These are phyloP conservation scores for Agrilus planipennis DNA, from an alignment of 1,140 invertebrate species.

Conservation along the genomic window DNA sequence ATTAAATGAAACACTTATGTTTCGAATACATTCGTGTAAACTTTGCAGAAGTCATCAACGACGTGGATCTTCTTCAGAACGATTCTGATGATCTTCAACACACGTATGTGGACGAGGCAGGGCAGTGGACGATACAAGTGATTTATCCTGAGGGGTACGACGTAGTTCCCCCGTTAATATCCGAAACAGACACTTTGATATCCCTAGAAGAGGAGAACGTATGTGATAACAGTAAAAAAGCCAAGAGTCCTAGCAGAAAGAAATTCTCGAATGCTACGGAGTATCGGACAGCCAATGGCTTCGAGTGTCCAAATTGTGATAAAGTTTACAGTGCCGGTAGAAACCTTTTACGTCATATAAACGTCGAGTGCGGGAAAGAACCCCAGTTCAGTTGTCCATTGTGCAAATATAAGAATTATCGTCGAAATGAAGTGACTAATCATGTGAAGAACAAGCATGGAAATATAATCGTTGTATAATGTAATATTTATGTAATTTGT, in stretches of 20 bases:
- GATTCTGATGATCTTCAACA: constrained; percentile 9
- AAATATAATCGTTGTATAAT: no score
- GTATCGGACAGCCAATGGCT: no score
- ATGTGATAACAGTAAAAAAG: no score
- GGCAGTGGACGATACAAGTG: constrained; percentile 22
- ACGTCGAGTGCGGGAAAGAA: constrained; percentile 40
- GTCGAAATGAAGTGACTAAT: constrained; percentile 1
- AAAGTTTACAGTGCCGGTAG: constrained; percentile 43
- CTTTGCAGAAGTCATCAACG: no score
- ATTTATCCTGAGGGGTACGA: constrained; percentile 18
- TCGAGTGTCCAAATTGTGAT: constrained; percentile 42
- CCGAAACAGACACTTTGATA: constrained; percentile 14
- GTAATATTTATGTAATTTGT: no score
- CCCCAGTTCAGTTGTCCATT: constrained; percentile 39
- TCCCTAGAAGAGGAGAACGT: background rate
- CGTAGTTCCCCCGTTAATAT: constrained; percentile 8
- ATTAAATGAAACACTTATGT: no score
- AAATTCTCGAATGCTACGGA: no score
- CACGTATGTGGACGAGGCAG: constrained; percentile 9
- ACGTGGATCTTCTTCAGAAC: no score
- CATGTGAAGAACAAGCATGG: constrained; percentile 4
- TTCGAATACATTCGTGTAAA: no score
- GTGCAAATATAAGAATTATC: constrained; percentile 3
- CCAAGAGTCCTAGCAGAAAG: no score
- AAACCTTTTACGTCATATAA: constrained; percentile 42